Evolutionary conservation across 2,888 invertebrate genomes (phyloP).

Genomic region (Oligia latruncula): DNA sequence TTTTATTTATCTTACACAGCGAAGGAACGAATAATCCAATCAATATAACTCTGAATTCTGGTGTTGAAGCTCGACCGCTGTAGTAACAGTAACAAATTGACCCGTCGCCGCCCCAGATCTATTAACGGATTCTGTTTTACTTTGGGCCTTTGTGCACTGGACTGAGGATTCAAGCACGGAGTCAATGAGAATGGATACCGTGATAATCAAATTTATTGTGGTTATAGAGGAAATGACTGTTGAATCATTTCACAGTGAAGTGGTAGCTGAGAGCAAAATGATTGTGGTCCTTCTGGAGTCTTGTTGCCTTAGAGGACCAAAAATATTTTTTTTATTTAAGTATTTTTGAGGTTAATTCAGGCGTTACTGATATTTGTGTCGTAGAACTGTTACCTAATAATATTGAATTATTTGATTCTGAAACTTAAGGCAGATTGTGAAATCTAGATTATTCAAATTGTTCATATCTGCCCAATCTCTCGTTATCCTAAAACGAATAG

Average conservation of each 20-base stretch:
- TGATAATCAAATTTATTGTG: conserved; percentile 17
- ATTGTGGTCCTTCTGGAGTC: neutral
- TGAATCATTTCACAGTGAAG: neutral
- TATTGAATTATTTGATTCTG: neutral
- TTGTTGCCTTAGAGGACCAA: neutral
- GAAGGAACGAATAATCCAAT: conserved; percentile 33
- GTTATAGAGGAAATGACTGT: neutral
- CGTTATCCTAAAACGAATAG: conserved; percentile 56
- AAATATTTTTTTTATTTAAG: neutral
- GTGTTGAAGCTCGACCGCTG: conserved; percentile 48
- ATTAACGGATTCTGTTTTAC: conserved; percentile 57
- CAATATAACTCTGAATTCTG: conserved; percentile 55
- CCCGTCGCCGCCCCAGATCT: conserved; percentile 42
- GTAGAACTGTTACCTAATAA: neutral
- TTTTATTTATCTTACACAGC: conserved; percentile 44
- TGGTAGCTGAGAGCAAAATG: neutral
- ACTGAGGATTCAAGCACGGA: conserved; percentile 5
- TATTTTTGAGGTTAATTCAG: neutral
- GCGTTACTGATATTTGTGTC: neutral
- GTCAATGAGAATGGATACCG: conserved; percentile 6
- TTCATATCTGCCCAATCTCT: neutral
- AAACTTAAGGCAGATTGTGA: neutral
- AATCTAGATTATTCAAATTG: conserved; percentile 37
- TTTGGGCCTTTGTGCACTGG: conserved; percentile 32
- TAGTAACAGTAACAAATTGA: conserved; percentile 65